Conservation (phyloP, 2,797 vertebrate species). For the Peromyscus nudipes region DNA sequence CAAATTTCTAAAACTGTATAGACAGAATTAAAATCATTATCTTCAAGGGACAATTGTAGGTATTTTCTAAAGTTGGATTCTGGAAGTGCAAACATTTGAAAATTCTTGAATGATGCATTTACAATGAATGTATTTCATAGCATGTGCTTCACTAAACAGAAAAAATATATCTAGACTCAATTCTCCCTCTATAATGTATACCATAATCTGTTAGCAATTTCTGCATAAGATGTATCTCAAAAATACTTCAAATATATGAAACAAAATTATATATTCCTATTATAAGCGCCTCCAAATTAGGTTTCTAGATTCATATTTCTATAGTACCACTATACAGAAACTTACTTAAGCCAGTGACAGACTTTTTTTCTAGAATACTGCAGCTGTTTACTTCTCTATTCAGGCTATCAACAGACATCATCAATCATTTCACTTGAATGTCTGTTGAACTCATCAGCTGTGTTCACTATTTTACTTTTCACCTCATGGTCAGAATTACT, state of each 20-base stretch:
- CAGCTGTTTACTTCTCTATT: not conserved
- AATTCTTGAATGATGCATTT: conserved; percentile 5
- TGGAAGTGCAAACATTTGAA: not conserved
- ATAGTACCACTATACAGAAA: not conserved
- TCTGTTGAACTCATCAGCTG: not conserved
- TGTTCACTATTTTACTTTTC: not conserved
- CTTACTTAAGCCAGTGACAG: not conserved
- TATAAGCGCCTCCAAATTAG: not conserved
- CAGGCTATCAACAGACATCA: not conserved
- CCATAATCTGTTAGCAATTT: not conserved
- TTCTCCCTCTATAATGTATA: not conserved
- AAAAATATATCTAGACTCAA: not conserved
- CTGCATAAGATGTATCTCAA: not conserved
- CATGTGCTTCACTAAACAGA: not conserved
- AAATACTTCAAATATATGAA: conserved; percentile 27
- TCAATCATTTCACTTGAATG: not conserved
- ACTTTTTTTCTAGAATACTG: not conserved
- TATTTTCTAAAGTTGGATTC: not conserved
- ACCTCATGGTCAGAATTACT: not conserved
- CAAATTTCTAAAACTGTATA: not conserved
- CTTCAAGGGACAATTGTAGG: not conserved
- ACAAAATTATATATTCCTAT: not conserved
- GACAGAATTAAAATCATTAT: not conserved
- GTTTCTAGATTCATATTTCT: conserved; percentile 15
- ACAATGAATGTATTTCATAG: not conserved